Base-by-base conservation (phyloP, 2,113 vertebrate species). In the Nycticryphes semicollaris region DNA sequence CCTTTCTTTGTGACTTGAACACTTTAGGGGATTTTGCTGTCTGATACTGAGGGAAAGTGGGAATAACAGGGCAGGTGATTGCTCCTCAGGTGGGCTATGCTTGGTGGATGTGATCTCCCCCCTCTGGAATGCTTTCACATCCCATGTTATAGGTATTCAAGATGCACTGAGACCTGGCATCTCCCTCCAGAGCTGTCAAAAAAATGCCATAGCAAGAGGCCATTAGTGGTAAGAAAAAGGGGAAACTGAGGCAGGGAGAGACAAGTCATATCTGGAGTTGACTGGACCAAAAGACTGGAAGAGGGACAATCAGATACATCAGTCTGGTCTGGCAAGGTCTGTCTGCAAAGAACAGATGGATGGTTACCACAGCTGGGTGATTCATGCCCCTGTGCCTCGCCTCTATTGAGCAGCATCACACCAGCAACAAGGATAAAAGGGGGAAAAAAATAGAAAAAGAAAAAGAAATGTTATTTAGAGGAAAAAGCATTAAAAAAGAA, bases 401-500 rank as follows among this genome's bases (percentile, higher is more conserved):
- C 19, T 84, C 35, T 45, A 8, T 14, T 0, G 1, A 82, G 53
- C 24, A 78, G n/a, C n/a, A 63, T 30, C 85, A 48, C 3, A 1
- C 14, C 48, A 87, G 53, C 35, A 47, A 78, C 11, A 18, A 73
- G 74, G 54, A 41, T 57, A 16, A 47, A n/a, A 35, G 8, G 7
- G 41, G 37, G 14, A 10, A 50, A 64, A 64, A 89, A 53, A 45
- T 28, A 35, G 8, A 9, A 54, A 70, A 43, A 19, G 10, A 57
- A 77, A 74, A 90, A 53, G 19, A 92, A 96, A 84, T 24, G 48
- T 93, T 95, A 89, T 97, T 96, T 96, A 86, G 89, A 67, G 73
- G 72, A 74, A 95, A 91, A 94, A 80, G 21, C 59, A 43, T 96
- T 97, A 66, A 89, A 93, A 97, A 97, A 95, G 87, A 96, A 95